Percentiles rank a stretch among this genome's conserved stretches.
Conservation (phyloP, 2,888 invertebrate species). For the Crematogaster levior region DNA sequence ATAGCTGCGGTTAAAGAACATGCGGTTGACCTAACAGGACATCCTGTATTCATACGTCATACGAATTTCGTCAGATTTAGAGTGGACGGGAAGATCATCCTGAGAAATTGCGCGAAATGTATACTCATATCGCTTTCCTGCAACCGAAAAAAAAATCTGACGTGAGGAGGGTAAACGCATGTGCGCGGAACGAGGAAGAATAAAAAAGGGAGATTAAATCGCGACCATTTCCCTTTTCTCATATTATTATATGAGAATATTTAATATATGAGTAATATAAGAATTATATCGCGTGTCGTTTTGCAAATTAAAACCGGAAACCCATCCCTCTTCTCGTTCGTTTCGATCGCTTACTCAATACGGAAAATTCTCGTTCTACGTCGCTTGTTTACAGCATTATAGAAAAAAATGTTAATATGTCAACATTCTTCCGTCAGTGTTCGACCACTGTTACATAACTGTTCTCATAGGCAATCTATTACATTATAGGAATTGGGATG, state of each 20-base stretch:
- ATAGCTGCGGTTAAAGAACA: neutral
- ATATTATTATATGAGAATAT: no score
- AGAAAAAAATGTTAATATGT: neutral
- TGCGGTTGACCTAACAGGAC: neutral
- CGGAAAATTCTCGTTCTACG: neutral
- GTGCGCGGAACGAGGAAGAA: neutral
- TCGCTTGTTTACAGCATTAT: neutral
- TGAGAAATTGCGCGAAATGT: neutral
- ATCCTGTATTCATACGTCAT: conserved; percentile 17
- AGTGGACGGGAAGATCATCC: conserved; percentile 18
- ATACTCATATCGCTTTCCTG: conserved; percentile 4
- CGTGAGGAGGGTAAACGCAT: neutral
- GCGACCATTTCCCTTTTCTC: no score
- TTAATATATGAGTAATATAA: no score
- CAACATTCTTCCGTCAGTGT: neutral
- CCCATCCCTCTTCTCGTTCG: neutral
- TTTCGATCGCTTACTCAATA: neutral
- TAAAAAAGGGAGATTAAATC: no score
- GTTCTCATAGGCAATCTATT: neutral
- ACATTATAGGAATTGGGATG: neutral
- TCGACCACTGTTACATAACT: neutral
- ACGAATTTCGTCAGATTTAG: conserved; percentile 37
- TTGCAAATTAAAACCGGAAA: neutral
- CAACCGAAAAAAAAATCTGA: neutral
- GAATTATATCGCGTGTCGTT: neutral